Conservation (phyloP, 2,113 vertebrate species). For the Leucopsar rothschildi region DNA sequence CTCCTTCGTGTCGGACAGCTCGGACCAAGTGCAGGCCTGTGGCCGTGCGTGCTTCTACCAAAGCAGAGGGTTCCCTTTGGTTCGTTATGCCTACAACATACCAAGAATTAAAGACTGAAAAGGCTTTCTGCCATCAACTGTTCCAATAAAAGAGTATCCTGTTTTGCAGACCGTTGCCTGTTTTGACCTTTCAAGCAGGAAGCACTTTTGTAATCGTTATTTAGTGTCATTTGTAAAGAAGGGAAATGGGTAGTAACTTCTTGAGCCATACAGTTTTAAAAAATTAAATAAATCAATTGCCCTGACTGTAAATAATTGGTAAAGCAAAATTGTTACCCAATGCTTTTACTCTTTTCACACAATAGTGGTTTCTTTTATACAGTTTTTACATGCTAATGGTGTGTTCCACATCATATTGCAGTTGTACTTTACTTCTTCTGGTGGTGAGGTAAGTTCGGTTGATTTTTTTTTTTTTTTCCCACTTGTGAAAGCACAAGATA, state of each 20-base stretch:
- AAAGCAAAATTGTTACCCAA: constrained; percentile 41
- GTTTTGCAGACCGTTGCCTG: background rate
- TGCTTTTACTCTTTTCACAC: constrained; percentile 25
- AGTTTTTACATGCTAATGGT: constrained; percentile 34
- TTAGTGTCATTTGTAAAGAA: constrained; percentile 69
- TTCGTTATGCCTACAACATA: constrained; percentile 89
- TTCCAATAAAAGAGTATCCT: background rate
- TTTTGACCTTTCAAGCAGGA: constrained; percentile 59
- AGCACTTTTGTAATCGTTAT: constrained; percentile 78
- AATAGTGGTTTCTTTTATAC: constrained; percentile 35
- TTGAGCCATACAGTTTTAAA: constrained; percentile 58
- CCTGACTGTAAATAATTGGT: constrained; percentile 61
- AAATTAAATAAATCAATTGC: constrained; percentile 1
- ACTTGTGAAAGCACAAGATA: constrained; percentile 63
- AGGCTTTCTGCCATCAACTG: background rate
- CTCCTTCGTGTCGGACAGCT: constrained; percentile 96
- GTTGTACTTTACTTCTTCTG: constrained; percentile 52
- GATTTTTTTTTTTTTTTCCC: background rate
- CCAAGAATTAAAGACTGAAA: constrained; percentile 82
- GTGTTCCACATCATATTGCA: constrained; percentile 14
- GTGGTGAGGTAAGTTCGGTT: constrained; percentile 55
- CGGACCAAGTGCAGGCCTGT: constrained; percentile 94
- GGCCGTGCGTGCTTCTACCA: constrained; percentile 96
- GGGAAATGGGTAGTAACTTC: constrained; percentile 73
- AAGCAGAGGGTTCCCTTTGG: constrained; percentile 89